Base-by-base conservation (phyloP, 92 coral and sea anemone genomes). In the Meandrina meandrites region DNA sequence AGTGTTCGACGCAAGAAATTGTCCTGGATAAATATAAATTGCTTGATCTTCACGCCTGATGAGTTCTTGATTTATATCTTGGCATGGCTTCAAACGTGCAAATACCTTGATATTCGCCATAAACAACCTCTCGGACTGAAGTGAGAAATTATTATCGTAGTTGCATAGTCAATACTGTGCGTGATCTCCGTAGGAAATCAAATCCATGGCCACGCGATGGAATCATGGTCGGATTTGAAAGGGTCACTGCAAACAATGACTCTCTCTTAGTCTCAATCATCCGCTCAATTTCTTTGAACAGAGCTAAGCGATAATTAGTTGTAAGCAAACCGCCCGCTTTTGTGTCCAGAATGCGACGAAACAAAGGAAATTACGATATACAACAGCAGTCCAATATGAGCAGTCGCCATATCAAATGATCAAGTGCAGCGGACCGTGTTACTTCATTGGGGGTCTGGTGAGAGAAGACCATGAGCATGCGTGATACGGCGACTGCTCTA, bases 21-120 rank as follows among this genome's bases (percentile, higher is more conserved):
- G 89, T 66, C 79, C 71, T 24, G 80, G 34, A 36, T 80, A 79
- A 30, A 88, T 85, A 34, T 74, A 68, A n/a, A 92, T 79, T 53
- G 86, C 75, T 36, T 77, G 69, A 68, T 85, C 95, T 80, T 90
- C 84, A 70, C 75, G 53, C 36, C 42, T 71, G 78, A 88, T 85
- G 22, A 90, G 73, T 36, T 40, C 79, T 8, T 84, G 82, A 21
- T 70, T 85, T 24, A 75, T 75, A 84, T 69, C 73, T 76, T 85
- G 78, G 69, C 88, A 90, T 19, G 93, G 95, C 67, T 81, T 80
- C 27, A 90, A 67, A 74, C 95, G 77, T 45, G 89, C 95, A 83
- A 87, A 90, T 51, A 92, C 95, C 87, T 92, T 90, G 19, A 92
- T 90, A 42, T 91, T 92, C 27, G 95, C 93, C 95, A 92, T 92